Conservation (phyloP, 2,113 vertebrate genomes). For the Trematocara marginatum region DNA sequence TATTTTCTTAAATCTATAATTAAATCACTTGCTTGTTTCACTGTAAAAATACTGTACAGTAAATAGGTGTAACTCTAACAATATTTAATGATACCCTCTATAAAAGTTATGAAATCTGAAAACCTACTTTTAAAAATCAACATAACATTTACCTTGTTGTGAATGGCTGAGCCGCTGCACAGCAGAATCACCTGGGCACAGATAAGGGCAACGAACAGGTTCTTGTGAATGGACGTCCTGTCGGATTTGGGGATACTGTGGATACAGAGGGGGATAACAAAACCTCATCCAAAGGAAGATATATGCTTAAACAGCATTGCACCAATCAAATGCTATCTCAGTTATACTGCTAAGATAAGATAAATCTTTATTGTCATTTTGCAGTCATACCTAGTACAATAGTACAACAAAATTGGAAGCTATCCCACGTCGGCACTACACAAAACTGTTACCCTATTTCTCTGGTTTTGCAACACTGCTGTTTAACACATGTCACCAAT, state of each 20-base stretch:
- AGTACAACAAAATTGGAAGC: not conserved
- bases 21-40: not conserved
- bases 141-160: slow-evolving; percentile 65
- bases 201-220: slow-evolving; percentile 73
- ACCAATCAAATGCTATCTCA: not conserved
- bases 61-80: not conserved
- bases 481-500: not conserved
- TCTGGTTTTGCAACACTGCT: not conserved
- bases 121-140: not conserved
- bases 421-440: fast-evolving
- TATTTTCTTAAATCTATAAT: not conserved
- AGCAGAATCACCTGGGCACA: slow-evolving; percentile 78
- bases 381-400: not conserved
- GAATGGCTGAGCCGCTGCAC: slow-evolving; percentile 76
- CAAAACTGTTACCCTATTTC: not conserved
- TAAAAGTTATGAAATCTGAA: not conserved
- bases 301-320: not conserved
- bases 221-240: slow-evolving; percentile 77
- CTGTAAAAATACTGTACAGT: not conserved
- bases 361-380: not conserved
- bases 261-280: not conserved
- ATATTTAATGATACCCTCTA: not conserved
- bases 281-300: not conserved
- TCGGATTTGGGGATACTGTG: slow-evolving; percentile 77
- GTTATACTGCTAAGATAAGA: not conserved